These are phyloP conservation scores for Heterochromis multidens DNA, from an alignment of 2,113 vertebrate genomes.

Conservation along the genomic window DNA sequence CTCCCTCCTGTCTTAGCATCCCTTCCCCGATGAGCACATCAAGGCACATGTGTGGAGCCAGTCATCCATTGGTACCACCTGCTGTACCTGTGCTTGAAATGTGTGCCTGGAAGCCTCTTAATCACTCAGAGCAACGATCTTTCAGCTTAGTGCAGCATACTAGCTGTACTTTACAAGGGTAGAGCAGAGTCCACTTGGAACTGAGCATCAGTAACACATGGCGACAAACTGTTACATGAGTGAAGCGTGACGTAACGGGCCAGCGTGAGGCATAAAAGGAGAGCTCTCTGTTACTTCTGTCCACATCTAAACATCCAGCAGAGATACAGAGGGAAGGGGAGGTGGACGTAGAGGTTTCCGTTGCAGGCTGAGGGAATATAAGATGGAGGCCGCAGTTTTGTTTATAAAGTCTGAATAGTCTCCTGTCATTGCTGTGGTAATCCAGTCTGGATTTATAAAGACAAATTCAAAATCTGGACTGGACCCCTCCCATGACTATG, in stretches of 20 bases:
- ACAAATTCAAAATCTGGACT: not conserved
- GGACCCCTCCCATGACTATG: not conserved
- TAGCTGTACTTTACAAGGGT: conserved; percentile 13
- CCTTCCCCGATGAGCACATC: not conserved
- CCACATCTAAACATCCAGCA: not conserved
- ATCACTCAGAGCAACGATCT: conserved; percentile 14
- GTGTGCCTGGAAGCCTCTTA: conserved; percentile 33
- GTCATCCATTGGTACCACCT: not conserved
- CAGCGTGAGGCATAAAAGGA: not conserved
- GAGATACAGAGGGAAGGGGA: not conserved
- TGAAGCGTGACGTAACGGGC: conserved; percentile 26
- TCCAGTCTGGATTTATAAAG: not conserved
- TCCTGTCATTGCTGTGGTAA: not conserved
- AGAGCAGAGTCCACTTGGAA: conserved; percentile 44
- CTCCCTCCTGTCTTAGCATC: not conserved
- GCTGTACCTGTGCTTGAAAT: not conserved
- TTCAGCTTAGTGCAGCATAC: conserved; percentile 43
- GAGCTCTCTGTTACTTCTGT: not conserved
- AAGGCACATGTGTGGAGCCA: not conserved
- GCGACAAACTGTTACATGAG: conserved; percentile 3
- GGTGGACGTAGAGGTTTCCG: not conserved
- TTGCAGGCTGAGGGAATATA: not conserved
- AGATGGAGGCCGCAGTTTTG: not conserved
- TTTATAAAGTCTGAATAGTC: not conserved
- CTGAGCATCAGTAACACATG: not conserved